phyloP scores from a whole-genome alignment of 2,888 invertebrate genomes.

The Polylopha cassiicola region DNA sequence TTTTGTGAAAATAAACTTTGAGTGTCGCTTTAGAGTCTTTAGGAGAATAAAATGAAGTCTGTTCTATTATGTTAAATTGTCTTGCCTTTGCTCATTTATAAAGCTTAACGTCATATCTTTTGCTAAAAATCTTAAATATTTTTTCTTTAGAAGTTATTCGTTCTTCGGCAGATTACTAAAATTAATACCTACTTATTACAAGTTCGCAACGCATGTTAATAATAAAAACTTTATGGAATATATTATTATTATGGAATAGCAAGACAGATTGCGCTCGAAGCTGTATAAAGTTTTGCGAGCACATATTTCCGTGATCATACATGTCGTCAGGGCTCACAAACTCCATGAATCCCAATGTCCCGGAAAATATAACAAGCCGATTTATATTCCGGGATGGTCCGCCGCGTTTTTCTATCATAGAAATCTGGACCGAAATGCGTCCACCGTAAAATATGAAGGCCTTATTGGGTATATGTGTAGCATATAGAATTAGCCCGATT shows the following conservation, averaged over 20 bases:
- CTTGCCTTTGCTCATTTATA: too few species aligned
- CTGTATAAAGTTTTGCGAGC: constrained; percentile 19
- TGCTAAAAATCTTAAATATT: too few species aligned
- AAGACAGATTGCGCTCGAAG: constrained; percentile 3
- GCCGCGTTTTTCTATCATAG: constrained; percentile 67
- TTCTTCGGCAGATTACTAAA: too few species aligned
- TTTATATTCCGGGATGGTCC: constrained; percentile 70
- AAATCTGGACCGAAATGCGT: constrained; percentile 54
- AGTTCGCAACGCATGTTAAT: too few species aligned
- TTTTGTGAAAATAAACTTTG: constrained; percentile 25
- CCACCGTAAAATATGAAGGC: constrained; percentile 40
- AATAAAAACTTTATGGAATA: too few species aligned
- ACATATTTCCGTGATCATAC: constrained; percentile 28
- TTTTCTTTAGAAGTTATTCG: too few species aligned
- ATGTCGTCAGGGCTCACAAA: constrained; percentile 63
- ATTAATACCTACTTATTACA: too few species aligned
- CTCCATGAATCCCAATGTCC: constrained; percentile 74
- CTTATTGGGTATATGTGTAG: constrained; percentile 33
- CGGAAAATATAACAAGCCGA: constrained; percentile 76
- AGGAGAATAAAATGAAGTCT: constrained; percentile 8
- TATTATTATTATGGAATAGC: not conserved
- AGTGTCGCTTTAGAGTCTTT: constrained; percentile 11
- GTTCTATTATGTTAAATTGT: not conserved
- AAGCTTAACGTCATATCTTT: too few species aligned
- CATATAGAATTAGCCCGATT: constrained; percentile 26